phyloP scores from a whole-genome alignment of 1,140 invertebrate genomes.

The Drosophila arawakana region DNA sequence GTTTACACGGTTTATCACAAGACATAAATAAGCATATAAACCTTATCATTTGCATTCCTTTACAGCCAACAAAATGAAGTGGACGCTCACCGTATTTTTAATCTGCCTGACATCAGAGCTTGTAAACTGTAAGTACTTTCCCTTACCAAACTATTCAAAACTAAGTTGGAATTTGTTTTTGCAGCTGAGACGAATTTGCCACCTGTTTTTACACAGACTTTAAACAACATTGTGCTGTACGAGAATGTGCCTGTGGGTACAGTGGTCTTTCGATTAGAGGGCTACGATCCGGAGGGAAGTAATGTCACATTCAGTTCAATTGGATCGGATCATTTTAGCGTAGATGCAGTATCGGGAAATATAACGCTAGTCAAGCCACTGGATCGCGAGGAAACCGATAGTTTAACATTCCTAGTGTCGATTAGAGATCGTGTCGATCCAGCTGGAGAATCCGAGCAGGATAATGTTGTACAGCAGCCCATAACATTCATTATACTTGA shows the following conservation, averaged over 20 bases:
- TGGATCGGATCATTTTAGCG: constrained; percentile 92
- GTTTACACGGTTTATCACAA: constrained; percentile 20
- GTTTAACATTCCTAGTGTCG: constrained; percentile 70
- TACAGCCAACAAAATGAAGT: constrained; percentile 58
- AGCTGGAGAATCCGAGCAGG: constrained; percentile 87
- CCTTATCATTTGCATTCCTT: constrained; percentile 32
- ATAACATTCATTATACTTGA: constrained; percentile 94
- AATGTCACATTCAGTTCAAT: constrained; percentile 89
- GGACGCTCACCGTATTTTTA: constrained; percentile 32
- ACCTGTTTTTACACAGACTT: constrained; percentile 89
- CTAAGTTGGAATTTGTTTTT: constrained; percentile 4
- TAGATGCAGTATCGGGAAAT: constrained; percentile 90
- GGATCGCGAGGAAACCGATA: constrained; percentile 91
- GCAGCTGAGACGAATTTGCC: constrained; percentile 86
- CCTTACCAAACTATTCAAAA: not conserved
- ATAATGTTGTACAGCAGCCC: constrained; percentile 91
- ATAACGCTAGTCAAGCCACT: constrained; percentile 91
- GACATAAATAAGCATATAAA: constrained; percentile 50
- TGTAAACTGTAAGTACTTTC: constrained; percentile 31
- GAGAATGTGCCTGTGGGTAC: constrained; percentile 92
- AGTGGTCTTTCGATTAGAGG: constrained; percentile 91
- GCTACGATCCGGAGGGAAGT: constrained; percentile 91
- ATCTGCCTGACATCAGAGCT: constrained; percentile 44
- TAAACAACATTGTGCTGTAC: constrained; percentile 90
- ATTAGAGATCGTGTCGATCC: constrained; percentile 88